Percentiles rank a stretch among this genome's conserved stretches.
phyloP scores from a whole-genome alignment of 2,113 vertebrate species.

The Paradoxurus hermaphroditus region DNA sequence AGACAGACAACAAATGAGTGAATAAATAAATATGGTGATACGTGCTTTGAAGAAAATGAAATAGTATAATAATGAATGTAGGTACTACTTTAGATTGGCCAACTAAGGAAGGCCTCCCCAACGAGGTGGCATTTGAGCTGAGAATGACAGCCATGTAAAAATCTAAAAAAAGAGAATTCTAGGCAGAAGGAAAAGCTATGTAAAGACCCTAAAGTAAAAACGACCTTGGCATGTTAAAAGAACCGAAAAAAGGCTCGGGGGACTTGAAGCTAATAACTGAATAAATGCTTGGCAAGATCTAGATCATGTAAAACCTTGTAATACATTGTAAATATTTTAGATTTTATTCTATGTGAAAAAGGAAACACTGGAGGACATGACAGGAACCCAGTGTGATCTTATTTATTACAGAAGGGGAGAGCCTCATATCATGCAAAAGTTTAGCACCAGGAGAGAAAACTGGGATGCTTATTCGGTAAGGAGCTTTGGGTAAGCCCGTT shows the following conservation, averaged over 20 bases:
- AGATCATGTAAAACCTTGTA: not conserved
- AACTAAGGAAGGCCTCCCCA: not conserved
- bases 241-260: not conserved
- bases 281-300: not conserved
- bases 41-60: not conserved
- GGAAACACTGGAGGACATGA: not conserved
- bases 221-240: not conserved
- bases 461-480: not conserved
- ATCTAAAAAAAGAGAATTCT: not conserved
- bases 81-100: not conserved
- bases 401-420: not conserved
- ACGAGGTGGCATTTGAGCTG: not conserved
- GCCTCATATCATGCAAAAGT: not conserved
- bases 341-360: not conserved
- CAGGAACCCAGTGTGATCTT: not conserved
- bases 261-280: not conserved
- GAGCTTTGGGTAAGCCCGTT: not conserved
- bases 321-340: not conserved
- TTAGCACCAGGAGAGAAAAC: not conserved
- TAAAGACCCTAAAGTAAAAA: not conserved
- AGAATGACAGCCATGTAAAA: not conserved
- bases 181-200: not conserved
- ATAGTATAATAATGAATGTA: not conserved
- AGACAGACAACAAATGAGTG: not conserved
- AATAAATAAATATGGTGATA: not conserved